Base-by-base conservation (phyloP, 2,113 vertebrate species). In the Catharus fuscescens region DNA sequence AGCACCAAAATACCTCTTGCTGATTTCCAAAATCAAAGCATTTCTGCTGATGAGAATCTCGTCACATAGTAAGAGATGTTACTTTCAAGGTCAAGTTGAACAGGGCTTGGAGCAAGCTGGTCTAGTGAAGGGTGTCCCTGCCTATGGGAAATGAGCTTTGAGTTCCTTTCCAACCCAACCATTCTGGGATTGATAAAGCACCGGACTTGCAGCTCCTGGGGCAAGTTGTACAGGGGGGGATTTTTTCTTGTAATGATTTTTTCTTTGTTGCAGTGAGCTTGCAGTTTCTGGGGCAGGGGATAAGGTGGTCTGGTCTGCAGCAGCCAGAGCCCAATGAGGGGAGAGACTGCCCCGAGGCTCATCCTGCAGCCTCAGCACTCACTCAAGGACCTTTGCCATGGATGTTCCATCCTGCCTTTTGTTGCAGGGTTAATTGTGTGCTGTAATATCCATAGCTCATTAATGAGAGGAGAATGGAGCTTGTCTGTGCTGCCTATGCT, bases 201-300 rank as follows among this genome's bases (percentile, higher is more conserved):
- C 34, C 14, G 19, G 18, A 6, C 24, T 38, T 32, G 48, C 18
- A 42, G 3, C 9, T 34, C 32, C 59, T 19, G 44, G 21, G 32
- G 16, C 8, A 14, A 20, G 34, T 54, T 34, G 26, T 7, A 1
- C 3, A 3, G 34, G 32, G 26, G 4, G 31, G 12, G 2, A 6
- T 21, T 25, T 53, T 34, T 32, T 67, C 48, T 48, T 48, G 53
- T 34, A 44, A n/a, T 8, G 8, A 8, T 61, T 59, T 80, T 52
- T 73, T 56, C 48, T 64, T 54, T n/a, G 21, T 52, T 73, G 61
- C 45, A 34, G 26, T 10, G 36, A 82, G 42, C 67, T 82, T 44
- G 59, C 14, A 14, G n/a, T 54, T 32, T 34, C 40, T 1, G 4
- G 36, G 61, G 19, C 14, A 52, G 20, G 36, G 26, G 54, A 10